Percentiles rank a stretch among this genome's conserved stretches.
These are phyloP conservation scores for Amblyopsis hoosieri DNA, from an alignment of 2,797 vertebrate genomes.

Conservation along the genomic window DNA sequence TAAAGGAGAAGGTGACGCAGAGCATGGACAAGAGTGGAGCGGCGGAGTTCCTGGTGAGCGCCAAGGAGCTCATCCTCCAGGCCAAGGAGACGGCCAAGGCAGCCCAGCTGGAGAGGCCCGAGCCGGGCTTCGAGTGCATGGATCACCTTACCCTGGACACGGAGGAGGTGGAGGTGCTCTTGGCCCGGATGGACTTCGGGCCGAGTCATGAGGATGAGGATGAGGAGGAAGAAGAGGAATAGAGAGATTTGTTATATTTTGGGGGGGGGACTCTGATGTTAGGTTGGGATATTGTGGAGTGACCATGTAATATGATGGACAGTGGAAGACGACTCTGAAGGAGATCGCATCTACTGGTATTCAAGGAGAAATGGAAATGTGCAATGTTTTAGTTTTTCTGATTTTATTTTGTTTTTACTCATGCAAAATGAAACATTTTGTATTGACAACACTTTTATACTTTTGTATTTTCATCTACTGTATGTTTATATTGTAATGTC, in stretches of 20 bases:
- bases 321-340: conserved; percentile 7
- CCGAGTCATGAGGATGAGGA: conserved; percentile 32
- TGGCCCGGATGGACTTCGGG: conserved; percentile 81
- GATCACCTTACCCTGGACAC: conserved; percentile 83
- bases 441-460: conserved; percentile 61
- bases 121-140: conserved; percentile 87
- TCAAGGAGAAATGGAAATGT: conserved; percentile 26
- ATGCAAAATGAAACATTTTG: conserved; percentile 56
- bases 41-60: conserved; percentile 79
- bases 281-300: conserved; percentile 17
- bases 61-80: conserved; percentile 60
- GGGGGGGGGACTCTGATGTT: conserved; percentile 31
- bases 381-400: conserved; percentile 42
- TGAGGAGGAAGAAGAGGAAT: conserved; percentile 37
- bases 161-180: conserved; percentile 67
- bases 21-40: conserved; percentile 77
- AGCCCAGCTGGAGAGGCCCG: conserved; percentile 76
- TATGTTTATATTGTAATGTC: conserved; percentile 42
- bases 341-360: conserved; percentile 6
- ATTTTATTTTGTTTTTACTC: conserved; percentile 41
- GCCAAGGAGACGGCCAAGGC: conserved; percentile 76
- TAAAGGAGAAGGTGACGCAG: conserved; percentile 83
- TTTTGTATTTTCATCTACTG: conserved; percentile 53
- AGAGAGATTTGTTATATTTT: conserved; percentile 38
- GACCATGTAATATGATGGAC: not conserved